A percentile compares a stretch with the other conserved stretches of the same genome.
These are phyloP conservation scores for Diuraphis noxia DNA, from an alignment of 1,140 invertebrate genomes.

Conservation along the genomic window DNA sequence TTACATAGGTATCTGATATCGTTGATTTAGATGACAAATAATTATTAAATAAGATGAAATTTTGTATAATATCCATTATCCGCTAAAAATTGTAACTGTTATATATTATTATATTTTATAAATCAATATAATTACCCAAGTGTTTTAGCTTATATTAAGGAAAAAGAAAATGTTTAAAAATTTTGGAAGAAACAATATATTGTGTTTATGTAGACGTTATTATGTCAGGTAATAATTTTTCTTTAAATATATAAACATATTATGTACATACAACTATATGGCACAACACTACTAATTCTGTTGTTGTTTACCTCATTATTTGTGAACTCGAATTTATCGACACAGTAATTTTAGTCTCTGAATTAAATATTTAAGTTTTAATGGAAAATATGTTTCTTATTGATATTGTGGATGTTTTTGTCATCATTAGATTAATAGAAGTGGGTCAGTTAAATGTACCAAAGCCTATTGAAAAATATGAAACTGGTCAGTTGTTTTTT, in stretches of 20 bases:
- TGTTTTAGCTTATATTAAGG: background rate
- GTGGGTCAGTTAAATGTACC: constrained; percentile 79
- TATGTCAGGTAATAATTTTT: constrained; percentile 39
- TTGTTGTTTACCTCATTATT: background rate
- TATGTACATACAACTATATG: background rate
- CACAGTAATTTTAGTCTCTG: background rate
- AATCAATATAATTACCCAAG: background rate
- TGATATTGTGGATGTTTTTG: background rate
- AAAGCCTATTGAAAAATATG: constrained; percentile 86
- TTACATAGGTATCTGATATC: too few species aligned
- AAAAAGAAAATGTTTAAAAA: background rate
- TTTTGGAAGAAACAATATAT: background rate
- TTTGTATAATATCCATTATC: too few species aligned
- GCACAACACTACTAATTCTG: background rate
- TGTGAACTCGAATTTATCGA: too few species aligned
- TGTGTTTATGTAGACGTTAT: constrained; percentile 20
- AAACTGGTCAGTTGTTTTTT: constrained; percentile 92
- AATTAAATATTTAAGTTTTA: background rate
- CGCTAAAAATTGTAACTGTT: too few species aligned
- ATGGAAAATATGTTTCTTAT: background rate
- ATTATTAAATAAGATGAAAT: too few species aligned
- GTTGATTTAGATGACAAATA: too few species aligned
- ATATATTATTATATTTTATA: background rate
- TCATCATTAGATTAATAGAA: constrained; percentile 69
- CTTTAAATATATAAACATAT: background rate